Conservation (phyloP, 1,140 invertebrate species). For the Periplaneta americana region DNA sequence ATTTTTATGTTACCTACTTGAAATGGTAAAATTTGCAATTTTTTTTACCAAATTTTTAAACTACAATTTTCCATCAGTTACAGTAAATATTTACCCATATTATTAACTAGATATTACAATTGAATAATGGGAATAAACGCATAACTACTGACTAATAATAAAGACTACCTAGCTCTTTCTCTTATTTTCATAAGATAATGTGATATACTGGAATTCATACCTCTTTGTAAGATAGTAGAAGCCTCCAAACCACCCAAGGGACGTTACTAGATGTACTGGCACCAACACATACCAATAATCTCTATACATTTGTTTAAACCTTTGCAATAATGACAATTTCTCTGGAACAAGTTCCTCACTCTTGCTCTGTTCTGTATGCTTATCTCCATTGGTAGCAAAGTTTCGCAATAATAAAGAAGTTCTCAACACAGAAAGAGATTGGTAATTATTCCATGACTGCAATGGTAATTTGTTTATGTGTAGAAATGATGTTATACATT, state of each 20-base stretch:
- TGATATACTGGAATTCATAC: too few species aligned
- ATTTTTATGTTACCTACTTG: too few species aligned
- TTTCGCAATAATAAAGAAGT: not conserved
- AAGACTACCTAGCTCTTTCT: too few species aligned
- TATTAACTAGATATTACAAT: too few species aligned
- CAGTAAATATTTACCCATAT: too few species aligned
- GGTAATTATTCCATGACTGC: not conserved
- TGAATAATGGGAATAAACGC: too few species aligned
- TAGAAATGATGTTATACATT: not conserved
- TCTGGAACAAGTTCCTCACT: not conserved
- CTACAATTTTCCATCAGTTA: too few species aligned
- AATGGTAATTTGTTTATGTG: not conserved
- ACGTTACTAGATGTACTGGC: constrained; percentile 84
- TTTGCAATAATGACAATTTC: constrained; percentile 62
- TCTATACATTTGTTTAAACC: constrained; percentile 86
- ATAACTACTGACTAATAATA: too few species aligned
- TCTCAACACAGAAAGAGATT: not conserved
- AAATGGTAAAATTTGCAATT: too few species aligned
- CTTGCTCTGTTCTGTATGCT: not conserved
- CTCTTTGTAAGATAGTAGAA: constrained; percentile 85
- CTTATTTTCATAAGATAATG: too few species aligned
- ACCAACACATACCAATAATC: constrained; percentile 93
- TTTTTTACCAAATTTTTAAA: too few species aligned
- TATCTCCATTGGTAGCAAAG: not conserved
- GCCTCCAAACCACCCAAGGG: constrained; percentile 72